Evolutionary conservation across 2,113 vertebrate genomes (phyloP).

Genomic region (Oryzias melastigma): DNA sequence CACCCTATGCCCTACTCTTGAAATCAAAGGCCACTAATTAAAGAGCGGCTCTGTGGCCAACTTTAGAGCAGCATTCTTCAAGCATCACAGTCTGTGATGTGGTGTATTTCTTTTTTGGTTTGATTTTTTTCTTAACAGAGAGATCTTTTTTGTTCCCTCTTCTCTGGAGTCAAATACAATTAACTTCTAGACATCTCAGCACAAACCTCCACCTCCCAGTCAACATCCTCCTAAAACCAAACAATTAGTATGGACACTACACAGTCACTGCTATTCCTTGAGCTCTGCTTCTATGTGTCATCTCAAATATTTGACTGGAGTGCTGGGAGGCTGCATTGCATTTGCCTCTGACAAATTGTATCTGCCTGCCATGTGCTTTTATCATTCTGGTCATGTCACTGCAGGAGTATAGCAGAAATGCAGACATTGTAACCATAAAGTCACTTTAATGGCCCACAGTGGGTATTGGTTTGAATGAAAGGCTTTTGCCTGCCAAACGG

Average conservation of each 20-base stretch:
- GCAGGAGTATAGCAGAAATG: constrained; percentile 31
- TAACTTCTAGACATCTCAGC: constrained; percentile 56
- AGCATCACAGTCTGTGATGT: constrained; percentile 53
- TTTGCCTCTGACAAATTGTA: constrained; percentile 30
- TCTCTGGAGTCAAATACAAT: constrained; percentile 53
- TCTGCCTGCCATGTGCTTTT: constrained; percentile 21
- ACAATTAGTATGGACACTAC: constrained; percentile 27
- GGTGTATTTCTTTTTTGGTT: constrained; percentile 14
- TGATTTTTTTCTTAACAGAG: constrained; percentile 26
- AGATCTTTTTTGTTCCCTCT: constrained; percentile 40
- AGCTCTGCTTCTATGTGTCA: constrained; percentile 31
- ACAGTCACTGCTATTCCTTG: constrained; percentile 26
- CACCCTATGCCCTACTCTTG: constrained; percentile 5
- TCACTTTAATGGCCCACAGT: constrained; percentile 42
- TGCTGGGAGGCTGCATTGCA: not conserved
- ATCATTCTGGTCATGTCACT: not conserved
- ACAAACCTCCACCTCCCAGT: constrained; percentile 23
- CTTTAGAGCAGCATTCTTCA: constrained; percentile 41
- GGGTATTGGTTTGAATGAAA: constrained; percentile 37
- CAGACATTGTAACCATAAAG: constrained; percentile 24
- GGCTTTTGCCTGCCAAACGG: constrained; percentile 28
- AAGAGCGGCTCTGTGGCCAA: constrained; percentile 25
- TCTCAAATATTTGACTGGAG: constrained; percentile 24
- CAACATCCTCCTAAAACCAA: constrained; percentile 46
- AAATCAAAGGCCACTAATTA: constrained; percentile 29